These are phyloP conservation scores for Gymnocheta viridis DNA, from an alignment of 2,888 invertebrate genomes.

Conservation along the genomic window DNA sequence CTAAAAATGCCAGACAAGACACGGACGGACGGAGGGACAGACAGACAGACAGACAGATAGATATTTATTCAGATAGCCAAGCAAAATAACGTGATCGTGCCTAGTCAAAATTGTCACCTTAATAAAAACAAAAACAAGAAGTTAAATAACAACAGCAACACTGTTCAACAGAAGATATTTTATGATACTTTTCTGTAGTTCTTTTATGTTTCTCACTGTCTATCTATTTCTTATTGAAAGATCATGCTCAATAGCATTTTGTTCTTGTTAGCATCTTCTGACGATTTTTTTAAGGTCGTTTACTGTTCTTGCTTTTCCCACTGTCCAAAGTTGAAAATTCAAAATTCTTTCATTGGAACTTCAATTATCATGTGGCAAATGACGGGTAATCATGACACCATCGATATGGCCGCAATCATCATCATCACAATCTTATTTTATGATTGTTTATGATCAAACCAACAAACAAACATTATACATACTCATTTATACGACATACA, in stretches of 20 bases:
- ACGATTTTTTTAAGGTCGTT: not conserved
- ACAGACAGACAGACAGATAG: not conserved
- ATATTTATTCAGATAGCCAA: conserved; percentile 21
- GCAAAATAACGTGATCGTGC: conserved; percentile 54
- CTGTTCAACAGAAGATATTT: not conserved
- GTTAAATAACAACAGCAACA: conserved; percentile 1
- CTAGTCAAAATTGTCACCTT: conserved; percentile 63
- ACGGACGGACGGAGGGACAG: not conserved
- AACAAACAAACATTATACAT: conserved; percentile 1
- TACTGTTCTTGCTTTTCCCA: not conserved
- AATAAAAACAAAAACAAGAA: not conserved
- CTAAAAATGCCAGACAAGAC: conserved; percentile 34
- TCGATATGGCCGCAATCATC: conserved; percentile 5
- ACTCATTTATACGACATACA: conserved; percentile 20
- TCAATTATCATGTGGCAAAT: conserved; percentile 27
- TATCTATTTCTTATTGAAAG: not conserved
- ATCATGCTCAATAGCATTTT: conserved; percentile 7
- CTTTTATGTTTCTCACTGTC: too few species aligned
- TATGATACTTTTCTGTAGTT: too few species aligned
- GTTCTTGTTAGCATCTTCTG: not conserved
- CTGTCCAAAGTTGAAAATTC: conserved; percentile 37
- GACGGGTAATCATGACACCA: conserved; percentile 20
- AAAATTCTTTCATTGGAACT: conserved; percentile 10
- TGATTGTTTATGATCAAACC: conserved; percentile 43
- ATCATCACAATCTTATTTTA: conserved; percentile 23